phyloP scores from a whole-genome alignment of 2,797 vertebrate genomes.

The Sciaenops ocellatus region DNA sequence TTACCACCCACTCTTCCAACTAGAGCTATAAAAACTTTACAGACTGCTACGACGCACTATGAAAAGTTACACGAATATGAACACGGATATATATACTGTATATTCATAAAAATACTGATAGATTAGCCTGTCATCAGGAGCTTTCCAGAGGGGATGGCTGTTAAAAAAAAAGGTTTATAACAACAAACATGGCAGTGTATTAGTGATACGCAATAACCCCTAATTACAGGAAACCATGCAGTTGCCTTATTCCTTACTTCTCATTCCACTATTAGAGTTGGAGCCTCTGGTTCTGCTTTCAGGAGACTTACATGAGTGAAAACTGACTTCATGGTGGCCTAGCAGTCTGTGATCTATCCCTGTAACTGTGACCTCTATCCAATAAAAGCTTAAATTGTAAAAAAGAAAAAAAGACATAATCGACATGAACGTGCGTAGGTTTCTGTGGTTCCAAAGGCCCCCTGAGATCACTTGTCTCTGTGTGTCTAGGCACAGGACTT shows the following conservation, averaged over 20 bases:
- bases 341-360: background rate
- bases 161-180: slow-evolving; percentile 7
- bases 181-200: slow-evolving; percentile 33
- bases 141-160: background rate
- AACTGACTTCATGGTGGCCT: slow-evolving; percentile 32
- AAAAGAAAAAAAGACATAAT: too few relatives aligned
- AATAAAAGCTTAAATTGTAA: background rate
- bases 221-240: slow-evolving; percentile 37
- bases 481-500: slow-evolving; percentile 89
- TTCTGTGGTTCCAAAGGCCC: background rate
- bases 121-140: background rate
- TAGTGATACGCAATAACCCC: slow-evolving; percentile 46
- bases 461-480: slow-evolving; percentile 18
- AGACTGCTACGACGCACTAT: slow-evolving; percentile 1
- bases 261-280: slow-evolving; percentile 27
- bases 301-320: slow-evolving; percentile 28
- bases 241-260: slow-evolving; percentile 23
- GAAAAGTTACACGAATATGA: slow-evolving; percentile 10
- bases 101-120: background rate
- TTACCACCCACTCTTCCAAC: slow-evolving; percentile 45
- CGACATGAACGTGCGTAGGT: too few relatives aligned
- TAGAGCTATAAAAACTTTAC: background rate
- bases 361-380: background rate
- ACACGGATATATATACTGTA: background rate
- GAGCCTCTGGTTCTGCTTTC: slow-evolving; percentile 32